Base-by-base conservation (phyloP, 2,113 vertebrate species). In the Lasiurus cinereus region DNA sequence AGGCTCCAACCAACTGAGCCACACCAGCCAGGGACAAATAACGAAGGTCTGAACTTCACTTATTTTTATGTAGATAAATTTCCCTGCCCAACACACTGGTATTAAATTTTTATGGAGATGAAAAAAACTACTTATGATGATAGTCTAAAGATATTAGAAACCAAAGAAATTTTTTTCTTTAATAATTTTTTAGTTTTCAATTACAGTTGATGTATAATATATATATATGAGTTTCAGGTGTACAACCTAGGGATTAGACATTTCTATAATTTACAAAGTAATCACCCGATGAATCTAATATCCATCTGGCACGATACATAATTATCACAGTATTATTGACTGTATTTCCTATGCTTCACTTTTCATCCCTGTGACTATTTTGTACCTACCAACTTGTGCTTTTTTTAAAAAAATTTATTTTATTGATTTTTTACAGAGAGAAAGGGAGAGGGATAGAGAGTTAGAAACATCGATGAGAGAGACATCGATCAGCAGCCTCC, bases 121-220 rank as follows among this genome's bases (percentile, higher is more conserved):
- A 88, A 92, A 62, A 62, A 88, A 82, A 18, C 3, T 48, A 87
- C n/a, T 54, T 82, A 46, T 73, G n/a, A 93, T 88, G 69, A 80
- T 87, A 64, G 52, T 82, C 15, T 27, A 62, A 82, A 83, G 52
- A 39, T 48, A 91, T 33, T 56, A 94, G 46, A 91, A 80, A 88
- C 39, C 73, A 54, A 86, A 94, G 8, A 33, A 80, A 82, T 80
- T 77, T 39, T 39, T 36, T 77, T 77, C 74, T n/a, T 77, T 77
- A 77, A 52, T n/a, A 77, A 77, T 52, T 76, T 76, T 76, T 77
- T 77, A 77, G 21, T 77, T 77, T 77, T 77, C 74, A 77, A 77
- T 77, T 77, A 77, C 74, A 52, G 48, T 77, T 77, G 46, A 50
- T 3, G 6, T 52, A 77, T 46, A 12, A 21, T 77, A 50, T 77